Base-by-base conservation (phyloP, 2,797 vertebrate genomes). In the Pseudotriccus pelzelni region DNA sequence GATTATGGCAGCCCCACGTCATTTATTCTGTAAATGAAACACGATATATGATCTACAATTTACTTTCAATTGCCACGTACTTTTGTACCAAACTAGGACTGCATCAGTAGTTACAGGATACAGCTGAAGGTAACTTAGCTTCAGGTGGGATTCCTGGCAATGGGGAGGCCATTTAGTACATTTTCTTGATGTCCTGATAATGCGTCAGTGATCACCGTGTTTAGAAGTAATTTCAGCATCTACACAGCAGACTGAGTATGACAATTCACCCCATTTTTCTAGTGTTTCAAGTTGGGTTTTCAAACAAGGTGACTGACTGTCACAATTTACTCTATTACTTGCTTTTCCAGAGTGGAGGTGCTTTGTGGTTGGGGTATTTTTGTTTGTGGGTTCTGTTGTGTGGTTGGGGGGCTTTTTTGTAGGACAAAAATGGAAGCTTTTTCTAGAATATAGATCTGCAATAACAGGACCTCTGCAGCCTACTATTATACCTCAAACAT, bases 1-100 rank as follows among this genome's bases (percentile, higher is more conserved):
- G 95, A 93, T 88, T 90, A 97, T 27, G 39, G 95, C 94, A 96
- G 94, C 94, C 96, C 96, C 89, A 96, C 27, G 78, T 94, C 89
- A 97, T 93, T 96, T 90, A 95, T 85, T 95, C 52, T 89, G 92
- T 27, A 94, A 90, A 84, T 4, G 81, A 84, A 93, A 94, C 66
- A 93, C 1, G 70, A 91, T 63, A 92, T 90, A 90, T 17, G 79
- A 89, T 47, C 83, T 97, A 96, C 83, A 96, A 93, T 94, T 96
- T 94, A 93, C 23, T 94, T 94, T 83, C 67, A 95, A 90, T 64
- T 89, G 93, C 39, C 91, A 93, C 0, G 25, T 73, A 79, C 87
- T 96, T 96, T 96, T 74, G 89, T 43, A 88, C 59, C 76, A 82
- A 93, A 88, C 79, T 76, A 93, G 80, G 67, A 94, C 69, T 46